phyloP scores from a whole-genome alignment of 2,797 vertebrate genomes.

The Natrix natrix region DNA sequence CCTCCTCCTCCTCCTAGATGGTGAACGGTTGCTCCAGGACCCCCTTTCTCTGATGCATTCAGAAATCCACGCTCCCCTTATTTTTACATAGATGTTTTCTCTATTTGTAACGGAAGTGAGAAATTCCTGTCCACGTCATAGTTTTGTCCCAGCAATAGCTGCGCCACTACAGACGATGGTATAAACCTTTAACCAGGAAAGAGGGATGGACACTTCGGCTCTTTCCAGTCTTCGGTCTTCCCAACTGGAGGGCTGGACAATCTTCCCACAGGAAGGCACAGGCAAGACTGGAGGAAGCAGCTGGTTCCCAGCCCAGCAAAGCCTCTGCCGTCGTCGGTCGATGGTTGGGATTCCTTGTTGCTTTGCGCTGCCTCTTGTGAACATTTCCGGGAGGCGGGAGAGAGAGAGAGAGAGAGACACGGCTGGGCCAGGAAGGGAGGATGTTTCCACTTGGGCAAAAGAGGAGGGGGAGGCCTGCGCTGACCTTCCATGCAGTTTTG shows the following conservation, averaged over 20 bases:
- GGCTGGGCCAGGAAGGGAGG: background rate
- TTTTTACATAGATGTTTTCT: background rate
- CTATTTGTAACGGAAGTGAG: background rate
- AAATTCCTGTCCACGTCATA: background rate
- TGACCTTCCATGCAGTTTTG: background rate
- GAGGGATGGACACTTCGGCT: background rate
- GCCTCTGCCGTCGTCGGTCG: background rate
- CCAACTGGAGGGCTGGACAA: background rate
- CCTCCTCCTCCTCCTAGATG: background rate
- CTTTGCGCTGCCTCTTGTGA: background rate
- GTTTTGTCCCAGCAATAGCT: background rate
- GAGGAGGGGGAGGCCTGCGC: background rate
- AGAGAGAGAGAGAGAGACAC: too few species aligned
- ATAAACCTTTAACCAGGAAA: background rate
- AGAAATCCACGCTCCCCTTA: background rate
- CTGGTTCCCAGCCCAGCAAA: background rate
- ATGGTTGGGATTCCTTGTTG: background rate
- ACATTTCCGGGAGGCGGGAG: background rate
- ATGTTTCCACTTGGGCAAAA: background rate
- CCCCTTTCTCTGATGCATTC: background rate
- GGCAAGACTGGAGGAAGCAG: background rate
- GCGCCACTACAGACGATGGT: background rate
- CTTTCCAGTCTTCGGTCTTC: background rate
- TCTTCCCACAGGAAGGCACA: background rate
- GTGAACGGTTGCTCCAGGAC: background rate